Conservation (phyloP, 2,888 invertebrate genomes). For the Phortica okadai region DNA sequence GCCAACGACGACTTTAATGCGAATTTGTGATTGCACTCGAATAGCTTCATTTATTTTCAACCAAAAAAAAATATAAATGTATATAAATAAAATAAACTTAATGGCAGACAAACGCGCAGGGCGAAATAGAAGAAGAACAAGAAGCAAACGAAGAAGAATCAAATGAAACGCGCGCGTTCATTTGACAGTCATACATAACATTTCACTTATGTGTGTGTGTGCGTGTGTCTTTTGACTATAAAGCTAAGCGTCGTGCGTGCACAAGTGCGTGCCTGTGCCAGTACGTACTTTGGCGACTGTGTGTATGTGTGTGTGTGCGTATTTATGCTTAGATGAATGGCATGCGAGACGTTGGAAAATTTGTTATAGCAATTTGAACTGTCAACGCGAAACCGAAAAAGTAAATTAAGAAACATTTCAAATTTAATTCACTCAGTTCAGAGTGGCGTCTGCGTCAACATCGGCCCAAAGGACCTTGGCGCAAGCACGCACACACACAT, state of each 20-base stretch:
- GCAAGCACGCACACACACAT: not conserved
- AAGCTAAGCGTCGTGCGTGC: no score
- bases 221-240: conserved; percentile 34
- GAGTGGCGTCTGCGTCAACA: conserved; percentile 37
- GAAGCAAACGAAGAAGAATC: conserved; percentile 11
- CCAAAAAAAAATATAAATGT: not conserved
- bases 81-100: conserved; percentile 29
- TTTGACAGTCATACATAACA: conserved; percentile 69
- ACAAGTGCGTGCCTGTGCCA: not conserved
- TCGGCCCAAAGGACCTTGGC: conserved; percentile 26
- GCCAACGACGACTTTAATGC: conserved; percentile 57
- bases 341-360: conserved; percentile 67
- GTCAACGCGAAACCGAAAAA: conserved; percentile 69
- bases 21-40: conserved; percentile 68
- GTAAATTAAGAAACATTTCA: conserved; percentile 70
- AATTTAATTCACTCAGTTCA: conserved; percentile 63
- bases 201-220: conserved; percentile 65
- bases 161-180: conserved; percentile 52
- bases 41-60: conserved; percentile 66
- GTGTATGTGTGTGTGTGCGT: conserved; percentile 25
- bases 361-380: conserved; percentile 70
- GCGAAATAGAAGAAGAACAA: conserved; percentile 16
- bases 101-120: conserved; percentile 34
- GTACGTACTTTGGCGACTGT: conserved; percentile 2
- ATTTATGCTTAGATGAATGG: conserved; percentile 54